Base-by-base conservation (phyloP, 2,888 invertebrate species). In the Prenolepis imparis region DNA sequence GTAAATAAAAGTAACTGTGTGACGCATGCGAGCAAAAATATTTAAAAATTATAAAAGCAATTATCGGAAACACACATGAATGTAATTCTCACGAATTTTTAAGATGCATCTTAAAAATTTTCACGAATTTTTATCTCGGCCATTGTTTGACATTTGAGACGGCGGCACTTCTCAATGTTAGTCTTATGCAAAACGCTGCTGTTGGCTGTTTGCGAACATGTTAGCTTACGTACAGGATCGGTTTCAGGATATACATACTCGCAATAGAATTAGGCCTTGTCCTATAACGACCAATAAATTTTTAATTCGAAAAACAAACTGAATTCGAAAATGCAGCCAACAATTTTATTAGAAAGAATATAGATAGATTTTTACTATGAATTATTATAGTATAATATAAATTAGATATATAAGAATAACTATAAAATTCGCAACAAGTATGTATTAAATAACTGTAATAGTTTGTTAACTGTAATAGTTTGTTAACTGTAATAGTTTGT, bases 161-260 rank as follows among this genome's bases (percentile, higher is more conserved):
- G 52, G 21, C 21, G 15, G 15, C 44, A 70, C 70, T 48, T 59
- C 44, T 61, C 72, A 24, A 12, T 70, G 44, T 44, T 72, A 24
- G 32, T 80, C 44, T 80, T 80, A 59, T 59, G 59, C 73, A 80
- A 80, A 80, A 80, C 32, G 59, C 59, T 80, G 11, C 59, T 8
- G n/a, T 52, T 44, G 44, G 59, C 59, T 80, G 24, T 80, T 61
- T 80, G 24, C 36, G 36, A 18, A 80, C 44, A 72, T 24, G 59
- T 59, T 80, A 61, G 72, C 44, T 12, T 80, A 72, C 18, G 36
- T 80, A 61, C 78, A 61, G 59, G 70, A 78, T 80, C 73, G 36
- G 59, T 80, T 80, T 80, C n/a, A 61, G 59, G 18, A 36, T 78
- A 44, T 44, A 70, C 32, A 36, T 78, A 44, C 32, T 39, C 21